Evolutionary conservation across 2,888 invertebrate genomes (phyloP).

Genomic region (Cynaeus angustus): DNA sequence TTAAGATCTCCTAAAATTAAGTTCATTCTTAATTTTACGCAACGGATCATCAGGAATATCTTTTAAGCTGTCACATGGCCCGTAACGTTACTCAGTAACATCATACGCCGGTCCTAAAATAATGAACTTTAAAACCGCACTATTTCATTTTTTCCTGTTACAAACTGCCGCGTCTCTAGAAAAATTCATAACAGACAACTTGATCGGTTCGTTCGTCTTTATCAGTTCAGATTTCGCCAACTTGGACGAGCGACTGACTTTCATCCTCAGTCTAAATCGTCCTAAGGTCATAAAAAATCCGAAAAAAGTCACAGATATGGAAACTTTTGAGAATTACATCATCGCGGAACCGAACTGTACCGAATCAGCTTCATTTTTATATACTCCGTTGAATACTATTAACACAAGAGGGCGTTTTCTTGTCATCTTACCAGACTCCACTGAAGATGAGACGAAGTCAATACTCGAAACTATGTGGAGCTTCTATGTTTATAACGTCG

Average conservation of each 20-base stretch:
- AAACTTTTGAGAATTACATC: background rate
- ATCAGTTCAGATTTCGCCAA: background rate
- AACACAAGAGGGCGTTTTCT: conserved; percentile 11
- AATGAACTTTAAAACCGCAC: background rate
- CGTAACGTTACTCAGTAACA: too few species aligned
- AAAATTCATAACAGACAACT: background rate
- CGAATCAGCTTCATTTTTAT: background rate
- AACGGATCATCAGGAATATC: too few species aligned
- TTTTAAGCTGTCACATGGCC: too few species aligned
- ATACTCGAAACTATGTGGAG: conserved; percentile 16
- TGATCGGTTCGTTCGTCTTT: background rate
- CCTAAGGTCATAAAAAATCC: background rate
- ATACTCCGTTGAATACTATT: background rate
- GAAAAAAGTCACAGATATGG: too few species aligned
- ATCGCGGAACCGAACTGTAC: background rate
- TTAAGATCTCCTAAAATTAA: too few species aligned
- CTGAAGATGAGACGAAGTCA: background rate
- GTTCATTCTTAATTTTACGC: too few species aligned
- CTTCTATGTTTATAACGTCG: conserved; percentile 33
- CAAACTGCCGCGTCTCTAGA: background rate
- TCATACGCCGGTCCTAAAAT: too few species aligned
- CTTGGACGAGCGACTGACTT: background rate
- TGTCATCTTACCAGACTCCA: conserved; percentile 2
- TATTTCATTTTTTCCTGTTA: background rate
- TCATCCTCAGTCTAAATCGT: background rate